Base-by-base conservation (phyloP, 2,113 vertebrate genomes). In the Rhineura floridana region DNA sequence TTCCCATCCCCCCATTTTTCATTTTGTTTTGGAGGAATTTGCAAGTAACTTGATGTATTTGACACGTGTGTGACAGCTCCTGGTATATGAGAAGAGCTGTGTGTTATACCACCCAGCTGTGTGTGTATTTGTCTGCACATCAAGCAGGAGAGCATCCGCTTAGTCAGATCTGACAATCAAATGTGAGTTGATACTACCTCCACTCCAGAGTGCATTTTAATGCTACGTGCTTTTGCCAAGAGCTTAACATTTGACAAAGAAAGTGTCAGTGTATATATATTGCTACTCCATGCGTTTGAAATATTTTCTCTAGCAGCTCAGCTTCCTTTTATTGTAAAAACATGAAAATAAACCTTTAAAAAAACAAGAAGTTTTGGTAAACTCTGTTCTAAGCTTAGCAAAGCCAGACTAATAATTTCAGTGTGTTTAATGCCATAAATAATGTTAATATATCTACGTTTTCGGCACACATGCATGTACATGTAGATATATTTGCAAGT, bases 11-110 rank as follows among this genome's bases (percentile, higher is more conserved):
- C 12, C 21, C 52, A 4, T 21, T 72, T 90, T 65, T 92, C 93
- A 70, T 92, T 94, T 96, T 92, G 91, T 93, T 95, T 96, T 96
- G 97, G 97, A 97, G 97, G 96, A 97, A 98, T 98, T 97, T 97
- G 95, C 96, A 96, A 98, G 95, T 87, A 91, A 95, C 96, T 97
- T 98, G 98, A 98, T 97, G 96, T 94, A 97, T 98, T 97, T 98
- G 98, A 98, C 98, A 98, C 93, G 89, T 94, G 95, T 92, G 95
- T 98, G 98, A 98, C 97, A 97, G 97, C 94, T 94, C 87, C 95
- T 96, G 94, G 96, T 95, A 91, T 95, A 96, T 94, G 96, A 97
- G 96, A 94, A 94, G 96, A 95, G 96, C 93, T 89, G 95, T 84
- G 79, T 91, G 96, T 96, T 96, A 86, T 73, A 94, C 95, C 96